Base-by-base conservation (phyloP, 2,113 vertebrate genomes). In the Cyprinodon brontotheroides region DNA sequence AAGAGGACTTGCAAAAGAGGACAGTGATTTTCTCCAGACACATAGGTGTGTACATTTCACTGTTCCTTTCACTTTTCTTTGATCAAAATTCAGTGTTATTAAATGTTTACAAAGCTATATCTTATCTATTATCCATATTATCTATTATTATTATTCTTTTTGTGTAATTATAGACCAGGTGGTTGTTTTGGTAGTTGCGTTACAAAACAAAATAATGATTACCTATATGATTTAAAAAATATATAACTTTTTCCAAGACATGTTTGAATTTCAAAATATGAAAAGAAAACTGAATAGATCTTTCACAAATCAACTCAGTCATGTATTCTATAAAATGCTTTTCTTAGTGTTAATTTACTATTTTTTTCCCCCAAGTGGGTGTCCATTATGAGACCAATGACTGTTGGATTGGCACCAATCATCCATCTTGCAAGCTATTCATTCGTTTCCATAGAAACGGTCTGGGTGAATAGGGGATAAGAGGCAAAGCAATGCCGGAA, bases 391-490 rank as follows among this genome's bases (percentile, higher is more conserved):
- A 84, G 81, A 68, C 85, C 87, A 87, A 84, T 89, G 87, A 93
- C 85, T 92, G 85, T 81, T 82, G 85, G 86, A 91, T 89, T 91
- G 91, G 90, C 90, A 90, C 84, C 89, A 93, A 91, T 94, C 93
- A 94, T 86, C 81, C 84, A 89, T 88, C 89, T 90, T 77, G 89
- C 86, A 87, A 92, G 83, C 91, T 77, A 90, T 92, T 91, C 89
- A 91, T 84, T 72, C 1, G 90, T 95, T 91, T 70, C 92, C 93
- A 94, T 94, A 82, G 93, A 84, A 91, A 95, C 91, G 73, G 86
- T 71, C 77, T 3, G 89, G 81, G 79, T 91, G 89, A 93, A 92
- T 89, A 88, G 91, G 78, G 89, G 91, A 92, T 93, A 91, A 94
- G 85, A 92, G 84, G 86, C 84, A 79, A 84, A 79, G 83, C 81